phyloP scores from a whole-genome alignment of 2,113 vertebrate genomes.

The Python bivittatus region DNA sequence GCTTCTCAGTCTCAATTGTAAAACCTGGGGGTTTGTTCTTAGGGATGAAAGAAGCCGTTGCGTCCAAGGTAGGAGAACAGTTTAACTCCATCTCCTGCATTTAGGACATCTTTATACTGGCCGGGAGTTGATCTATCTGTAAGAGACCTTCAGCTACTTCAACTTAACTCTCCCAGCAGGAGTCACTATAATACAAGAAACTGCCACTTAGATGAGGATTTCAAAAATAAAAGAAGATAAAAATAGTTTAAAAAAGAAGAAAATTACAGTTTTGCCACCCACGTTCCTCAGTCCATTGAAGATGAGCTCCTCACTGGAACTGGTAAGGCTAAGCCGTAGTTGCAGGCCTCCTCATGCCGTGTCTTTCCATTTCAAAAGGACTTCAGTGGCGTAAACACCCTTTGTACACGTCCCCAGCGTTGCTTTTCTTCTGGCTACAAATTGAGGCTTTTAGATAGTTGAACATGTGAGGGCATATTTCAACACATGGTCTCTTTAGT shows the following conservation, averaged over 20 bases:
- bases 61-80: constrained; percentile 88
- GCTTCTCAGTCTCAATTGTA: constrained; percentile 89
- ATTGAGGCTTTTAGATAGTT: constrained; percentile 84
- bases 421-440: constrained; percentile 82
- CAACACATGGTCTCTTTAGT: constrained; percentile 78
- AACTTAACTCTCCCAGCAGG: constrained; percentile 89
- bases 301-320: constrained; percentile 84
- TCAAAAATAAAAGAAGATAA: constrained; percentile 88
- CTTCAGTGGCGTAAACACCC: constrained; percentile 86
- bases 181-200: constrained; percentile 87
- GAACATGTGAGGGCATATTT: constrained; percentile 81
- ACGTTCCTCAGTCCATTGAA: constrained; percentile 87
- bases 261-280: constrained; percentile 89
- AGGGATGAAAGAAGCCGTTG: constrained; percentile 88
- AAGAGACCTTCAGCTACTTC: constrained; percentile 88
- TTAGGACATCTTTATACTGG: constrained; percentile 88
- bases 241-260: constrained; percentile 85
- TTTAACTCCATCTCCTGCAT: constrained; percentile 88
- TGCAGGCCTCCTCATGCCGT: constrained; percentile 82
- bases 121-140: constrained; percentile 88
- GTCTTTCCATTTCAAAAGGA: constrained; percentile 85
- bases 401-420: constrained; percentile 83
- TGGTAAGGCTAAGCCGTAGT: constrained; percentile 81
- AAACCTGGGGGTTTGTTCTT: constrained; percentile 89
- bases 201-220: constrained; percentile 88